phyloP scores from a whole-genome alignment of 2,797 vertebrate species.

The Pteronotus mesoamericanus region DNA sequence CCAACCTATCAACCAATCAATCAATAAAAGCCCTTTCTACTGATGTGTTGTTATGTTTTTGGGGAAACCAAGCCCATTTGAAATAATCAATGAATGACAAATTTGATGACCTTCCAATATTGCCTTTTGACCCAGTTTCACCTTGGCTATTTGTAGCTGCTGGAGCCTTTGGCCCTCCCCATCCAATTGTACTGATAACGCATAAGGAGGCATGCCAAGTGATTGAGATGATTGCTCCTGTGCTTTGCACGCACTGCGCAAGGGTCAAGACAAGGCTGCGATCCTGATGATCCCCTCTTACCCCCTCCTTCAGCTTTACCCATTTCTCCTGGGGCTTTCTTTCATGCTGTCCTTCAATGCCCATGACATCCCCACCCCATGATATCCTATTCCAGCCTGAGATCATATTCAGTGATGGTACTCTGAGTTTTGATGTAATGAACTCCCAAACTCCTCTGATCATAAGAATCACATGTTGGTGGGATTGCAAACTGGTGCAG shows the following conservation, averaged over 20 bases:
- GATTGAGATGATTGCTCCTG: neutral
- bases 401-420: neutral
- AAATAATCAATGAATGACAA: neutral
- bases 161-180: neutral
- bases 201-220: neutral
- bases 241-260: neutral
- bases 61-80: neutral
- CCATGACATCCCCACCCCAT: neutral
- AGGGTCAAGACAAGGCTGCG: neutral
- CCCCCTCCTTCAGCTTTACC: neutral
- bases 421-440: neutral
- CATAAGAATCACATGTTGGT: neutral
- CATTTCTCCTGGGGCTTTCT: neutral
- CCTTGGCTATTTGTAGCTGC: neutral
- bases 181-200: neutral
- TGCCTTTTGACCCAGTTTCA: neutral
- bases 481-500: no score
- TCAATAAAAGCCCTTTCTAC: neutral
- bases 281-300: neutral
- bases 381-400: neutral
- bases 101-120: neutral
- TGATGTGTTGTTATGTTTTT: neutral
- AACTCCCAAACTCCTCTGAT: neutral
- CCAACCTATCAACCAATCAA: neutral
- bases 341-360: neutral